Evolutionary conservation across 2,888 invertebrate genomes (phyloP).

Genomic region (Tachina lurida): DNA sequence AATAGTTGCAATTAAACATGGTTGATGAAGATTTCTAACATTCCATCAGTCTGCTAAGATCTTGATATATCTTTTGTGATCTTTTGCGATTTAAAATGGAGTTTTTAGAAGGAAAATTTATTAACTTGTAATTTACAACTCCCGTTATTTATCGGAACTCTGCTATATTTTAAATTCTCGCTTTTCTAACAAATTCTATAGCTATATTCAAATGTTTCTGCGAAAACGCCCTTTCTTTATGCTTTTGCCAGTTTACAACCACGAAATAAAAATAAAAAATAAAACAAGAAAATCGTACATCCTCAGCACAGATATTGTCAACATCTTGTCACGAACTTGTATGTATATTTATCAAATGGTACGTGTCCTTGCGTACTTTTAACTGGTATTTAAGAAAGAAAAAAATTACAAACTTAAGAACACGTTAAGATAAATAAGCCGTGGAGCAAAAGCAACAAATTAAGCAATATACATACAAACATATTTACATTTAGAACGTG

Average conservation of each 20-base stretch:
- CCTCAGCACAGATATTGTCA: constrained; percentile 52
- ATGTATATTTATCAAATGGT: constrained; percentile 45
- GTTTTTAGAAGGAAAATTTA: no score
- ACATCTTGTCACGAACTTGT: constrained; percentile 57
- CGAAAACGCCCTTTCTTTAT: constrained; percentile 4
- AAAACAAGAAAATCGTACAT: background rate
- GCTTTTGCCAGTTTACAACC: background rate
- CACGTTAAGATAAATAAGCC: constrained; percentile 15
- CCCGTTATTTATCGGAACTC: background rate
- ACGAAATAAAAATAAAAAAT: background rate
- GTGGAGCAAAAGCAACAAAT: constrained; percentile 23
- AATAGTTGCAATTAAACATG: no score
- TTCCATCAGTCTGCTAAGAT: no score
- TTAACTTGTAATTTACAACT: no score
- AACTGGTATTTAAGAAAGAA: background rate
- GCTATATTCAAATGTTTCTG: constrained; percentile 7
- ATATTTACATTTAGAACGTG: constrained; percentile 7
- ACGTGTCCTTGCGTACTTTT: constrained; percentile 29
- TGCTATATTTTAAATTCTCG: background rate
- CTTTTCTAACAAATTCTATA: background rate
- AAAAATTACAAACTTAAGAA: constrained; percentile 17
- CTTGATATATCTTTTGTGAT: no score
- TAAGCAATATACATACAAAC: constrained; percentile 10
- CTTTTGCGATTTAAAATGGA: no score
- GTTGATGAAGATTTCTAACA: no score